These are phyloP conservation scores for Lasioglossum lativentre DNA, from an alignment of 2,888 invertebrate genomes.

Conservation along the genomic window DNA sequence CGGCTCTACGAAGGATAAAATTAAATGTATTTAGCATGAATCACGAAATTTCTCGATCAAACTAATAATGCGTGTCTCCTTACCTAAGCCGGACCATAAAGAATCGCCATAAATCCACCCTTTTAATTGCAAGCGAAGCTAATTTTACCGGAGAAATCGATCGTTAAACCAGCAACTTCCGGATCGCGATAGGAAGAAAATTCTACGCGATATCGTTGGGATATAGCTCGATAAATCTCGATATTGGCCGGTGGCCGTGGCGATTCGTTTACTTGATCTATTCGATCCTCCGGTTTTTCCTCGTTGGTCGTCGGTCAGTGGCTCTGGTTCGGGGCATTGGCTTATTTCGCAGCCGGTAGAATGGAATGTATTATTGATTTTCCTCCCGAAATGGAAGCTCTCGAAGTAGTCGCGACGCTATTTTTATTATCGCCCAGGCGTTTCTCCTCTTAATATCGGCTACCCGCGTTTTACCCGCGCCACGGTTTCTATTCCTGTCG, in stretches of 20 bases:
- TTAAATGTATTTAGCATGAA: too few relatives aligned
- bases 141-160: not conserved
- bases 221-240: not conserved
- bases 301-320: slow-evolving; percentile 5
- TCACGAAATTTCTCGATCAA: too few relatives aligned
- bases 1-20: too few relatives aligned
- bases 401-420: slow-evolving; percentile 27
- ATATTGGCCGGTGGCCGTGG: not conserved
- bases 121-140: not conserved
- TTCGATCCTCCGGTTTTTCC: not conserved
- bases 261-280: not conserved
- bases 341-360: slow-evolving; percentile 15
- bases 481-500: slow-evolving; percentile 1
- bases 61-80: too few relatives aligned
- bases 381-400: slow-evolving; percentile 31
- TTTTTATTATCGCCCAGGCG: slow-evolving; percentile 33
- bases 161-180: not conserved
- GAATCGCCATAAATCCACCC: not conserved
- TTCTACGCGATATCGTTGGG: not conserved
- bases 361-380: slow-evolving; percentile 35
- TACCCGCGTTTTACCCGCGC: slow-evolving; percentile 4
- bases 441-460: slow-evolving; percentile 24
- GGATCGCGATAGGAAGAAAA: not conserved
- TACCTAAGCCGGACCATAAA: not conserved
- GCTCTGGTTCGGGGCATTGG: slow-evolving; percentile 15